phyloP scores from a whole-genome alignment of 2,888 invertebrate genomes.

The Arrhopalites spinosus region DNA sequence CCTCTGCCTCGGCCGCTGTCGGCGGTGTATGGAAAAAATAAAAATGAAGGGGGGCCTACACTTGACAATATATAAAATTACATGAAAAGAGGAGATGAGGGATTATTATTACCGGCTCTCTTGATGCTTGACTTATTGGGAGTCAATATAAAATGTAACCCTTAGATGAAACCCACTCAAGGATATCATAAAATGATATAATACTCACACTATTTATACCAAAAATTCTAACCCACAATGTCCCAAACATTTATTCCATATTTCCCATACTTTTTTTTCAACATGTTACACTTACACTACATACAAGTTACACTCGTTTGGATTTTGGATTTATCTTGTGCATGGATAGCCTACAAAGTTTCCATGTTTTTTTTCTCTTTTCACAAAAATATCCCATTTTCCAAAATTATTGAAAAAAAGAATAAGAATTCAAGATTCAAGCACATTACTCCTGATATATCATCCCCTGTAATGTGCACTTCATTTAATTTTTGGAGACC shows the following conservation, averaged over 20 bases:
- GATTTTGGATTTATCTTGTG: too few relatives aligned
- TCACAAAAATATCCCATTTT: too few relatives aligned
- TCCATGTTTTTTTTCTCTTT: too few relatives aligned
- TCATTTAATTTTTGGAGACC: background rate
- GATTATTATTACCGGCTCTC: background rate
- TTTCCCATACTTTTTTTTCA: too few relatives aligned
- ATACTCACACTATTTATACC: too few relatives aligned
- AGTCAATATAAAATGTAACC: background rate
- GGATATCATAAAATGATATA: background rate
- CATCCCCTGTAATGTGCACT: background rate
- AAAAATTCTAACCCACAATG: background rate
- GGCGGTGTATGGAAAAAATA: too few relatives aligned
- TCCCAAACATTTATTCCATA: background rate
- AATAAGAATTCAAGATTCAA: background rate
- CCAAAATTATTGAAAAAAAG: too few relatives aligned
- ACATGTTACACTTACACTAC: too few relatives aligned
- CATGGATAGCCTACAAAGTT: too few relatives aligned
- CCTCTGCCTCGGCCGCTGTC: too few relatives aligned
- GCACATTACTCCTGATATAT: background rate
- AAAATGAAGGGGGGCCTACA: too few relatives aligned
- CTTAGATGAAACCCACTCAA: background rate
- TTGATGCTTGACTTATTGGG: conserved; percentile 19
- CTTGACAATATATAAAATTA: background rate
- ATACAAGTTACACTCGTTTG: too few relatives aligned
- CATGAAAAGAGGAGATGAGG: background rate